Percentiles rank a stretch among this genome's conserved stretches.
phyloP scores from a whole-genome alignment of 1,140 invertebrate genomes.

The Hylaeus anthracinus region DNA sequence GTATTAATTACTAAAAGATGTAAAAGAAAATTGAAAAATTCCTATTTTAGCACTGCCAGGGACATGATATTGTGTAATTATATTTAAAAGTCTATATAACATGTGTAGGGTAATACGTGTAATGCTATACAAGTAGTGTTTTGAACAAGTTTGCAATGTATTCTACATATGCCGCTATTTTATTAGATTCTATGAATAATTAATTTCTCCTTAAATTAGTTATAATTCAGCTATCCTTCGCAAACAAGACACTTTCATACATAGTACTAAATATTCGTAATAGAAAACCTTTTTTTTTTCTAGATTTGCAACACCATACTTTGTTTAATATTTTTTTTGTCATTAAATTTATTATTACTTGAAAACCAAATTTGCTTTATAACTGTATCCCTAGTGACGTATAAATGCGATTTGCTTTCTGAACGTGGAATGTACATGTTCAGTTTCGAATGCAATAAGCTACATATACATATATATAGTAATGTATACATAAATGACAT shows the following conservation, averaged over 20 bases:
- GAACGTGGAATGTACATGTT: constrained; percentile 69
- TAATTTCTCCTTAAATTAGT: constrained; percentile 15
- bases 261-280: constrained; percentile 15
- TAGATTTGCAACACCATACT: constrained; percentile 7
- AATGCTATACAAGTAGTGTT: constrained; percentile 19
- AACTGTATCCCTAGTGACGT: constrained; percentile 9
- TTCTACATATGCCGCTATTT: constrained; percentile 21
- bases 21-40: constrained; percentile 34
- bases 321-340: not conserved
- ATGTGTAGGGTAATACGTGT: constrained; percentile 25
- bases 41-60: constrained; percentile 15
- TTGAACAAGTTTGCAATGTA: constrained; percentile 29
- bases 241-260: constrained; percentile 15
- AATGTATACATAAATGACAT: constrained; percentile 44
- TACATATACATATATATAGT: constrained; percentile 41
- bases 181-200: constrained; percentile 26
- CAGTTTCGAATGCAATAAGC: constrained; percentile 50
- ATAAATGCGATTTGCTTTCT: constrained; percentile 63
- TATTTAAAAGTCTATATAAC: constrained; percentile 15
- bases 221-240: constrained; percentile 20
- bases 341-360: not conserved
- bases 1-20: constrained; percentile 51
- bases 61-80: constrained; percentile 18
- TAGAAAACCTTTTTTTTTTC: not conserved
- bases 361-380: constrained; percentile 16